phyloP scores from a whole-genome alignment of 37 sponge, comb jelly and placozoan genomes.

The Axinella damicornis region DNA sequence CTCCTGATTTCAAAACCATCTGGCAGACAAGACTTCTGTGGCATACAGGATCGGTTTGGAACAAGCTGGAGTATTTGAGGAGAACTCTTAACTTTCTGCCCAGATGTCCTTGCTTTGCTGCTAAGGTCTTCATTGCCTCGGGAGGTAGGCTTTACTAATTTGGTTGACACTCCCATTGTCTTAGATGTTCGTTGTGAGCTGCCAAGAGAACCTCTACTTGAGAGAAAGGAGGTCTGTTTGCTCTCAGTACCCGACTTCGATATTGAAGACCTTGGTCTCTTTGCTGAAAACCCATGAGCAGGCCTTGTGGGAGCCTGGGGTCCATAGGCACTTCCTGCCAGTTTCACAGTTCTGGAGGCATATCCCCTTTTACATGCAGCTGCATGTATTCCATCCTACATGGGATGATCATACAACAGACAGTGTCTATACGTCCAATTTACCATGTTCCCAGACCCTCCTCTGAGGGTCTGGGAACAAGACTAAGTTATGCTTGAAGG shows the following conservation, averaged over 20 bases:
- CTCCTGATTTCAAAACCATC: no score
- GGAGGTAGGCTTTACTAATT: neutral
- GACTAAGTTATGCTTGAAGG: no score
- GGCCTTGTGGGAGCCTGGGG: neutral
- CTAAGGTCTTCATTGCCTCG: no score
- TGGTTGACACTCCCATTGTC: neutral
- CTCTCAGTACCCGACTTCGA: no score
- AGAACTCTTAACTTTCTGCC: neutral
- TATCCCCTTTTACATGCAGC: neutral
- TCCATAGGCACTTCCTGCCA: conserved; percentile 16
- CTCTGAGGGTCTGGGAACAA: no score
- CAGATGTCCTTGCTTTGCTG: neutral
- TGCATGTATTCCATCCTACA: no score
- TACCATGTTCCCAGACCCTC: no score
- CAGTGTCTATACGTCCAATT: no score
- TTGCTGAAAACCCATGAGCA: no score
- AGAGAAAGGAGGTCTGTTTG: neutral
- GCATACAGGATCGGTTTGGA: neutral
- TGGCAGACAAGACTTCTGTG: no score
- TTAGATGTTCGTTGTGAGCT: neutral
- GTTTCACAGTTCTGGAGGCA: neutral
- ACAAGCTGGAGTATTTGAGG: neutral
- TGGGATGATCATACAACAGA: no score
- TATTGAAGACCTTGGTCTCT: no score
- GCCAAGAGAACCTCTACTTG: neutral